Conservation (phyloP, 2,888 invertebrate species). For the Stictocephala bisonia region DNA sequence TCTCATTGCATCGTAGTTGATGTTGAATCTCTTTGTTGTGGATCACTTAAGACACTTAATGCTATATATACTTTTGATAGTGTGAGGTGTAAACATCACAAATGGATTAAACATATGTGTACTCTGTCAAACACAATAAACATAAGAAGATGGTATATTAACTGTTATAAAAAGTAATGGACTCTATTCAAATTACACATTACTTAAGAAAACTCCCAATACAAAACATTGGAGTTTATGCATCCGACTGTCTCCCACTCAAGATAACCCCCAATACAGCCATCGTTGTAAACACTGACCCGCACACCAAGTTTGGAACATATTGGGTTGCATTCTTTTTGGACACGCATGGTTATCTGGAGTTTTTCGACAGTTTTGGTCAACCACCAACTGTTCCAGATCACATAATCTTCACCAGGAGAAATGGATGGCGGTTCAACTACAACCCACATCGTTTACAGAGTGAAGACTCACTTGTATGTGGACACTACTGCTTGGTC, state of each 20-base stretch:
- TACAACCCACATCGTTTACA: background rate
- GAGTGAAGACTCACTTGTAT: background rate
- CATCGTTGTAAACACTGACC: background rate
- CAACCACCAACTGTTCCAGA: background rate
- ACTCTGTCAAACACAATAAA: background rate
- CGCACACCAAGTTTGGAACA: background rate
- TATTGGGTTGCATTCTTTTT: background rate
- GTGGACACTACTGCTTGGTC: background rate
- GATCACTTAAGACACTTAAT: background rate
- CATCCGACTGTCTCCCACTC: background rate
- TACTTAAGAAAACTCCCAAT: background rate
- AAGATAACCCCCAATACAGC: background rate
- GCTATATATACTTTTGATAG: background rate
- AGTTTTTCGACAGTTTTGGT: slow-evolving; percentile 8
- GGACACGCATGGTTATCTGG: background rate
- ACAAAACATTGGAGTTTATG: background rate
- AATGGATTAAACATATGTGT: background rate
- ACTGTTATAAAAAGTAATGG: too few relatives aligned
- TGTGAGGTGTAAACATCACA: background rate
- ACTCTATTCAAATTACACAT: background rate
- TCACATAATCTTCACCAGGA: background rate
- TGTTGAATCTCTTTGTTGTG: background rate
- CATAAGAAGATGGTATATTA: background rate
- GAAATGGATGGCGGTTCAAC: background rate
- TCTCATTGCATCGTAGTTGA: background rate